phyloP scores from a whole-genome alignment of 2,888 invertebrate genomes.

The Ariolimax columbianus region DNA sequence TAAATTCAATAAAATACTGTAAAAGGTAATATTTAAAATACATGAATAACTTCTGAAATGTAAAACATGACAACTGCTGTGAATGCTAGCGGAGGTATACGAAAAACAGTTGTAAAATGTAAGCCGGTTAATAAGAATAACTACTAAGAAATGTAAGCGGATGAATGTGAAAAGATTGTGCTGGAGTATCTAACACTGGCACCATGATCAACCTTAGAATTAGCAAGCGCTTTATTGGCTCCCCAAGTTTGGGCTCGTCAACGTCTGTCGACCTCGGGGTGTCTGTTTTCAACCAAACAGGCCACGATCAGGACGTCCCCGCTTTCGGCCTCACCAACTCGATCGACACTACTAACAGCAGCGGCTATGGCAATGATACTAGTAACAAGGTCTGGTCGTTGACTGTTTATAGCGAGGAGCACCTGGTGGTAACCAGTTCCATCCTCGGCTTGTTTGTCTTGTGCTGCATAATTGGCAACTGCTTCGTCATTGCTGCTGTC shows the following conservation, averaged over 20 bases:
- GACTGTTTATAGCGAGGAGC: conserved; percentile 50
- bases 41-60: too few species aligned
- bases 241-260: background rate
- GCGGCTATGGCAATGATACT: background rate
- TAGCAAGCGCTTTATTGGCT: background rate
- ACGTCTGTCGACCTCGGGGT: background rate
- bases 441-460: conserved; percentile 90
- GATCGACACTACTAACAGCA: background rate
- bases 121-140: background rate
- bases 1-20: too few species aligned
- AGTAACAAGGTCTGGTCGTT: conserved; percentile 23
- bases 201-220: conserved; percentile 26
- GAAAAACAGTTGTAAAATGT: background rate
- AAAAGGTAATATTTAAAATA: too few species aligned
- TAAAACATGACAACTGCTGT: too few species aligned
- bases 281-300: conserved; percentile 4
- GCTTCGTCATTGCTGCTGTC: conserved; percentile 98
- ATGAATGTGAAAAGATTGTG: background rate
- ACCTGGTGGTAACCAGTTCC: conserved; percentile 62
- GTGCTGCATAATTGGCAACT: conserved; percentile 96
- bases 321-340: conserved; percentile 18
- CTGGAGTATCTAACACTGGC: background rate
- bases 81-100: too few species aligned
- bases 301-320: background rate
- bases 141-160: background rate